phyloP scores from a whole-genome alignment of 2,113 vertebrate species.

The Chloropsis hardwickii region DNA sequence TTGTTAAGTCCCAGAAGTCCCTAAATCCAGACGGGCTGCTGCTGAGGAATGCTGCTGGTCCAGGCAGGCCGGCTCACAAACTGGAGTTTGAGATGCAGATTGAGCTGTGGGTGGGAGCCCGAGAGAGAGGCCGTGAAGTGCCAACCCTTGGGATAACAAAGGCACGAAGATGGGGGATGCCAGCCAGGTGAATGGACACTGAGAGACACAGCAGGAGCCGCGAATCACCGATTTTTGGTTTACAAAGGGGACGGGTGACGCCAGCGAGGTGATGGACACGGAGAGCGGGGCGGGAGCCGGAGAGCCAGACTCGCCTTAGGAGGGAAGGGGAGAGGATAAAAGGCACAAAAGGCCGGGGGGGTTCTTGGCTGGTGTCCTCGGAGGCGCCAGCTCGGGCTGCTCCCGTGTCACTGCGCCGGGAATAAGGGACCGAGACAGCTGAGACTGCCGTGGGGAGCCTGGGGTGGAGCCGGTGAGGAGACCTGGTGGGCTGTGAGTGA shows the following conservation, averaged over 20 bases:
- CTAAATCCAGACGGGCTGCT: neutral
- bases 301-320: neutral
- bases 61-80: neutral
- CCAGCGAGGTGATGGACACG: neutral
- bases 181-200: neutral
- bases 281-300: no score
- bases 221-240: neutral
- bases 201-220: neutral
- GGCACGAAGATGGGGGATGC: neutral
- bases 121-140: neutral
- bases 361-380: neutral
- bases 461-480: neutral
- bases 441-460: accelerated
- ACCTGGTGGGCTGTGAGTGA: neutral
- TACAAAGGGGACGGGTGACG: neutral
- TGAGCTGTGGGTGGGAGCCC: neutral
- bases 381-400: neutral
- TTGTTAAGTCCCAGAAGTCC: neutral
- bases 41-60: neutral
- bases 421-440: neutral
- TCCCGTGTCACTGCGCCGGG: neutral
- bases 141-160: neutral
- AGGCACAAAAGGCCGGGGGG: accelerated
- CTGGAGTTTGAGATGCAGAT: neutral
- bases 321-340: neutral